Evolutionary conservation across 2,113 vertebrate genomes (phyloP), one percentile per base, ranked within the genome.

Genomic region (Elachura formosa): DNA sequence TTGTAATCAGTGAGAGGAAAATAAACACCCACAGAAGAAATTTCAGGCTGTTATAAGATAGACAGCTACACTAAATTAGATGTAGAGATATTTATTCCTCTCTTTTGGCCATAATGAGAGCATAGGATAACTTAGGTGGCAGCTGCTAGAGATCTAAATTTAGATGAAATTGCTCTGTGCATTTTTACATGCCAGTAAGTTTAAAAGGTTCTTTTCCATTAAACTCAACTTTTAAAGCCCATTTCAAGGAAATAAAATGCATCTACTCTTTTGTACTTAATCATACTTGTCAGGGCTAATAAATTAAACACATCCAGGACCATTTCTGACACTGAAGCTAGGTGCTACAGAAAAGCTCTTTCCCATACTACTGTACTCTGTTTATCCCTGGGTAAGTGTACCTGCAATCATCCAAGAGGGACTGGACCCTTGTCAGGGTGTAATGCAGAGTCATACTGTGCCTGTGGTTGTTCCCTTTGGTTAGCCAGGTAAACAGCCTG

Each of bases 281-380:
- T 89, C 62, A 59, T 64, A 20, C 17, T 46, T 93, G 61, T 90
- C 85, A 93, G 56, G 24, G 6, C 43, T 91, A 87, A 92, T 75
- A 92, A 87, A 87, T 87, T 82, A 78, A 91, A 75, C 56, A 61
- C 16, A 79, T 51, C 28, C 51, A 72, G 22, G 24, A 67, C 38
- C 19, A 21, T 87, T 87, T 71, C 40, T 91, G 69, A 59, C 43
- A 46, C 4, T 0, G 1, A 89, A 91, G 40, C 29, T 43, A 75
- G 26, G 9, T 78, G 36, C 24, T 26, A 34, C 22, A 46, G 52
- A 51, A 63, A 75, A 16, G 33, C 67, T 82, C 10, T 0, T 58
- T 25, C 34, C 46, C 6, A 1, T 56, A 12, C 2, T 23, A 8
- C 6, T 75, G 82, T 71, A 46, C 51, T 59, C 34, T 29, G 5